Conservation (phyloP, 2,797 vertebrate species). For the Fringilla coelebs region DNA sequence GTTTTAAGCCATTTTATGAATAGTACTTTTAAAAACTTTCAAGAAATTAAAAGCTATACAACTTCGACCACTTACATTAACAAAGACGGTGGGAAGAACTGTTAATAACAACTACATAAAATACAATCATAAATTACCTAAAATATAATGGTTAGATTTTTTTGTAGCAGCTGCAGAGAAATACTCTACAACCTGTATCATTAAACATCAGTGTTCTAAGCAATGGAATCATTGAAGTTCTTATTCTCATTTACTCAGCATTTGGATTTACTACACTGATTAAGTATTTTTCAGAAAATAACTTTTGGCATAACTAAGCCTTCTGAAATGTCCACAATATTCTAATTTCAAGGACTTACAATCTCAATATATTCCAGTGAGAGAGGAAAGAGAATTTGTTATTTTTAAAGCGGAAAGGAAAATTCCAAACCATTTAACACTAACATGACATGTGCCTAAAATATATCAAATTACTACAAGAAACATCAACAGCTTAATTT, state of each 20-base stretch:
- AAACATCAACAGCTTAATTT: background rate
- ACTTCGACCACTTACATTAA: background rate
- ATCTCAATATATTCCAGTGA: background rate
- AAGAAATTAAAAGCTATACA: background rate
- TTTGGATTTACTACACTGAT: background rate
- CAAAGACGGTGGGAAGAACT: background rate
- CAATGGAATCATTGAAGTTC: background rate
- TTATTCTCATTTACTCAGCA: background rate
- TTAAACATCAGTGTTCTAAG: background rate
- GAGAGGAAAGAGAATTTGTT: background rate
- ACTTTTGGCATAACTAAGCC: background rate
- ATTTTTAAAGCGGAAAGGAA: background rate
- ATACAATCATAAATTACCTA: background rate
- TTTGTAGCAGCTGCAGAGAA: background rate
- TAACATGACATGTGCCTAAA: background rate
- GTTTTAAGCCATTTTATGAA: background rate
- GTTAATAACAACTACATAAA: background rate
- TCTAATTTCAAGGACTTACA: background rate
- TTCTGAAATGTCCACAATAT: background rate
- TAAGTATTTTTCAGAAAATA: background rate
- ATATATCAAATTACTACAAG: background rate
- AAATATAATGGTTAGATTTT: background rate
- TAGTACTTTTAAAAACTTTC: background rate
- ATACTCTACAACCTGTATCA: background rate
- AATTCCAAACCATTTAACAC: background rate